Conservation (phyloP, 2,888 invertebrate species). For the Actias luna region DNA sequence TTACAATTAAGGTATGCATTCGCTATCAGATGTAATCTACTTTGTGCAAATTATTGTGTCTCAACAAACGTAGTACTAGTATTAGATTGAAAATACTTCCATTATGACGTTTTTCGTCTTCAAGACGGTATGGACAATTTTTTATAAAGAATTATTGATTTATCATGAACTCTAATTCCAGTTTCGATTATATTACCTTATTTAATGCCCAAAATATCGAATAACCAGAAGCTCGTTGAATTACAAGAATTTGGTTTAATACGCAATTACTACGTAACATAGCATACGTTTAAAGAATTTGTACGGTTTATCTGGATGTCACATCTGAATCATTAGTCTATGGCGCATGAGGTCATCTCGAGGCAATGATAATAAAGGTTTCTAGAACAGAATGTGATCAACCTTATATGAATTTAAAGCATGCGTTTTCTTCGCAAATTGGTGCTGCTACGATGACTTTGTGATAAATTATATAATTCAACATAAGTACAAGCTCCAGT, state of each 20-base stretch:
- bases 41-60: background rate
- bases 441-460: constrained; percentile 13
- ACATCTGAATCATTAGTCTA: constrained; percentile 17
- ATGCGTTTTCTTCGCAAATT: constrained; percentile 11
- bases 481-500: background rate
- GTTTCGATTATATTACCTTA: background rate
- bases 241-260: background rate
- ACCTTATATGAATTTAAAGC: constrained; percentile 19
- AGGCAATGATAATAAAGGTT: constrained; percentile 17
- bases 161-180: too few species aligned
- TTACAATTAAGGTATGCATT: too few species aligned
- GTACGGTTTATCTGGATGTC: constrained; percentile 8
- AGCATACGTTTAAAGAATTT: background rate
- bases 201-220: background rate
- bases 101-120: background rate
- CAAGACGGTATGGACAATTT: background rate
- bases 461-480: constrained; percentile 8
- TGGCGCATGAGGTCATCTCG: constrained; percentile 21
- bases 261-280: constrained; percentile 8
- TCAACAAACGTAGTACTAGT: background rate
- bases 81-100: background rate
- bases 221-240: background rate
- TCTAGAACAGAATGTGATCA: constrained; percentile 19
- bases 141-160: too few species aligned
- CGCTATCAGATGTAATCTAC: background rate